A percentile compares a stretch with the other conserved stretches of the same genome.
These are phyloP conservation scores for Stegostoma tigrinum DNA, from an alignment of 2,113 vertebrate genomes.

Conservation along the genomic window DNA sequence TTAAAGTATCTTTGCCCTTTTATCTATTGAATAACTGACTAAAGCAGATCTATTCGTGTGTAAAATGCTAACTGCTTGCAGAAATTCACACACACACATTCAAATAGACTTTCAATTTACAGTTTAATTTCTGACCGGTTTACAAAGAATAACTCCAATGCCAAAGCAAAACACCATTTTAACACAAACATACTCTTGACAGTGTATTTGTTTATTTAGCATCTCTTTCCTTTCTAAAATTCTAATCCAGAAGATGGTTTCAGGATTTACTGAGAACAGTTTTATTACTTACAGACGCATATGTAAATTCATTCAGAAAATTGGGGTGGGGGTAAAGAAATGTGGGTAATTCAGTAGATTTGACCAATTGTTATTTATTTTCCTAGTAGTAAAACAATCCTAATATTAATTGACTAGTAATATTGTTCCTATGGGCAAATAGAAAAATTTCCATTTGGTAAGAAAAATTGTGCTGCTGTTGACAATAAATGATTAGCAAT, in stretches of 20 bases:
- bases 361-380: slow-evolving; percentile 30
- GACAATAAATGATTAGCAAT: not conserved
- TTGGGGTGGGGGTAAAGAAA: not conserved
- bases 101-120: slow-evolving; percentile 30
- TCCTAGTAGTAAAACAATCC: slow-evolving; percentile 14
- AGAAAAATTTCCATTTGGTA: slow-evolving; percentile 14
- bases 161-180: slow-evolving; percentile 37
- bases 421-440: not conserved
- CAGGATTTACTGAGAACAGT: slow-evolving; percentile 19
- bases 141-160: slow-evolving; percentile 36
- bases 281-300: not conserved
- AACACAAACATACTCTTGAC: slow-evolving; percentile 37
- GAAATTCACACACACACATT: slow-evolving; percentile 1
- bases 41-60: not conserved
- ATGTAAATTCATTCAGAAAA: not conserved
- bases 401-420: slow-evolving; percentile 25
- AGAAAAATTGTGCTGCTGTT: slow-evolving; percentile 28
- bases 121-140: slow-evolving; percentile 37
- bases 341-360: slow-evolving; percentile 4
- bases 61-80: slow-evolving; percentile 12
- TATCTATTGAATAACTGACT: not conserved
- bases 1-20: not conserved
- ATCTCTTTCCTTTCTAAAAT: slow-evolving; percentile 35
- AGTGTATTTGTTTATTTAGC: slow-evolving; percentile 22
- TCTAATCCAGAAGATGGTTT: slow-evolving; percentile 31